Percentiles rank a stretch among this genome's conserved stretches.
phyloP scores from a whole-genome alignment of 2,888 invertebrate species.

The Lepidochitona cinerea region DNA sequence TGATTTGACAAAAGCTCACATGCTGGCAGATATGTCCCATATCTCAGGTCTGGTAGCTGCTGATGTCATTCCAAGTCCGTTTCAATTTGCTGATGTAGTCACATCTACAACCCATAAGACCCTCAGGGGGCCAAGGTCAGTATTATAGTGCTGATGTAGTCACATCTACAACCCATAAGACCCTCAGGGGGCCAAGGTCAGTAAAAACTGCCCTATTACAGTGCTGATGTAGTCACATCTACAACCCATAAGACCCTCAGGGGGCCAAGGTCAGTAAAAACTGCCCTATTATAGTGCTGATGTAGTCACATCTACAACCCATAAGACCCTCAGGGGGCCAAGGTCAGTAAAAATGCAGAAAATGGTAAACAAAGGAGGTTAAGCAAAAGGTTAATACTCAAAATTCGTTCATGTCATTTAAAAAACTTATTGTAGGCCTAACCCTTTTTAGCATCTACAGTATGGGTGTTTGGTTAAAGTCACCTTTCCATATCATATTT shows the following conservation, averaged over 20 bases:
- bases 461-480: too few relatives aligned
- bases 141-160: conserved; percentile 84
- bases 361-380: too few relatives aligned
- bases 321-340: conserved; percentile 89
- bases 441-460: too few relatives aligned
- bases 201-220: too few relatives aligned
- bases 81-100: conserved; percentile 92
- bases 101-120: conserved; percentile 97
- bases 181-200: conserved; percentile 81
- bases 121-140: conserved; percentile 78
- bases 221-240: conserved; percentile 94
- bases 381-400: too few relatives aligned
- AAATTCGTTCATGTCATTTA: too few relatives aligned
- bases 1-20: conserved; percentile 63
- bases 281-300: too few relatives aligned
- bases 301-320: conserved; percentile 94
- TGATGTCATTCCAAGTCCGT: conserved; percentile 90
- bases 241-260: conserved; percentile 96
- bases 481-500: too few relatives aligned
- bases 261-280: conserved; percentile 78
- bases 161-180: conserved; percentile 96
- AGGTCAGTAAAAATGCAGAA: too few relatives aligned
- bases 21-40: conserved; percentile 71
- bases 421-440: too few relatives aligned
- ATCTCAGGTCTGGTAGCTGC: conserved; percentile 80